These are phyloP conservation scores for Conistra vaccinii DNA, from an alignment of 2,888 invertebrate genomes.

Conservation along the genomic window DNA sequence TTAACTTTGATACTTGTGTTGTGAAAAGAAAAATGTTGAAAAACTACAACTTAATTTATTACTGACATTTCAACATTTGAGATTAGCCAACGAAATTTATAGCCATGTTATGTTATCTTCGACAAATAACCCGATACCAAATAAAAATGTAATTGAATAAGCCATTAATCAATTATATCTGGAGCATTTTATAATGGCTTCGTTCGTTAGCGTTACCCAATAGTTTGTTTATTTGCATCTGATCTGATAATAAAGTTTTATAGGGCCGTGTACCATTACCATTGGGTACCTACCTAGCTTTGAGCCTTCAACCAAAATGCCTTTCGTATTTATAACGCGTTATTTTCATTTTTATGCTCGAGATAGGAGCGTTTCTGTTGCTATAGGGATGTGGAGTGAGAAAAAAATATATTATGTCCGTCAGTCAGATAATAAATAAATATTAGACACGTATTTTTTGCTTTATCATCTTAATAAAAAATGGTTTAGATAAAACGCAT, in stretches of 20 bases:
- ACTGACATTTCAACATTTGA: constrained; percentile 6
- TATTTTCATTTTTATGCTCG: constrained; percentile 39
- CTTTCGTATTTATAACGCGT: constrained; percentile 42
- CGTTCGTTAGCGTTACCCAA: constrained; percentile 76
- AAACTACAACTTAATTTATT: constrained; percentile 11
- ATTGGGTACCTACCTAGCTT: background rate
- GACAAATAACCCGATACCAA: constrained; percentile 62
- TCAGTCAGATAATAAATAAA: no score
- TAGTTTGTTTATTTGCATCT: constrained; percentile 70
- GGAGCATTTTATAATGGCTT: constrained; percentile 76
- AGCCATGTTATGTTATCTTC: constrained; percentile 63
- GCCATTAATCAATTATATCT: constrained; percentile 77
- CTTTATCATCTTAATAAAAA: no score
- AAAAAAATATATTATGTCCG: no score
- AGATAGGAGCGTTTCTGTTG: constrained; percentile 28
- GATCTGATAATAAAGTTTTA: constrained; percentile 68
- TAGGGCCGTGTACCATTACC: constrained; percentile 27
- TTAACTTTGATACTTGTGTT: background rate
- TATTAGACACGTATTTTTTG: no score
- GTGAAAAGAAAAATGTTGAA: constrained; percentile 13
- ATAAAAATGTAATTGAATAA: constrained; percentile 66
- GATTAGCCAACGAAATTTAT: constrained; percentile 27
- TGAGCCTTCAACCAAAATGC: constrained; percentile 22
- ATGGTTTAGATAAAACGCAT: no score
- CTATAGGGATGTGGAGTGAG: no score